These are phyloP conservation scores for Cactoblastis cactorum DNA, from an alignment of 2,888 invertebrate genomes.

Conservation along the genomic window DNA sequence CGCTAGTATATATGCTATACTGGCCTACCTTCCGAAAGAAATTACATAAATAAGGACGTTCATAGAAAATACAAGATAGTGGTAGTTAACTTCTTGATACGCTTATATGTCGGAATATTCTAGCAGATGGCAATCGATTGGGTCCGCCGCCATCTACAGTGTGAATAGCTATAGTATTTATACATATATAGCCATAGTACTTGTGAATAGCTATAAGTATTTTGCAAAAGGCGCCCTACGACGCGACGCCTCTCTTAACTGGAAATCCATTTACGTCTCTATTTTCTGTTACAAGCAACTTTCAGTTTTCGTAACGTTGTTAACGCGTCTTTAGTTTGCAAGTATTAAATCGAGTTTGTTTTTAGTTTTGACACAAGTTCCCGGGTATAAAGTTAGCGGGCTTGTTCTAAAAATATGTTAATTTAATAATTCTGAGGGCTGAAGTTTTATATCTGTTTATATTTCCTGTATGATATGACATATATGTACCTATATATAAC, in stretches of 20 bases:
- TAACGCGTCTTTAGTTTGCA: conserved; percentile 10
- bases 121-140: conserved; percentile 12
- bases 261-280: conserved; percentile 12
- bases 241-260: conserved; percentile 7
- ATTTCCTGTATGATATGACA: neutral
- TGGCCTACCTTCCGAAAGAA: neutral
- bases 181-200: too few species aligned
- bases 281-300: conserved; percentile 14
- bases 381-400: neutral
- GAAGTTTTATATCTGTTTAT: neutral
- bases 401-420: neutral
- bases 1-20: too few species aligned
- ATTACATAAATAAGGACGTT: neutral
- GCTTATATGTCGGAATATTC: neutral
- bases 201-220: conserved; percentile 6
- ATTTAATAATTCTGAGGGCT: neutral
- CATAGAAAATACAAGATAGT: neutral
- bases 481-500: too few species aligned
- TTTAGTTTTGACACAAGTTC: conserved; percentile 10
- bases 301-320: conserved; percentile 12
- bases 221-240: conserved; percentile 9
- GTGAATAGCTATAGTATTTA: conserved; percentile 11
- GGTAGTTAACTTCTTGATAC: neutral
- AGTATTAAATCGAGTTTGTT: conserved; percentile 13
- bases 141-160: conserved; percentile 1